Percentiles rank a stretch among this genome's conserved stretches.
Conservation (phyloP, 1,140 invertebrate genomes). For the Venustaconcha ellipsiformis region DNA sequence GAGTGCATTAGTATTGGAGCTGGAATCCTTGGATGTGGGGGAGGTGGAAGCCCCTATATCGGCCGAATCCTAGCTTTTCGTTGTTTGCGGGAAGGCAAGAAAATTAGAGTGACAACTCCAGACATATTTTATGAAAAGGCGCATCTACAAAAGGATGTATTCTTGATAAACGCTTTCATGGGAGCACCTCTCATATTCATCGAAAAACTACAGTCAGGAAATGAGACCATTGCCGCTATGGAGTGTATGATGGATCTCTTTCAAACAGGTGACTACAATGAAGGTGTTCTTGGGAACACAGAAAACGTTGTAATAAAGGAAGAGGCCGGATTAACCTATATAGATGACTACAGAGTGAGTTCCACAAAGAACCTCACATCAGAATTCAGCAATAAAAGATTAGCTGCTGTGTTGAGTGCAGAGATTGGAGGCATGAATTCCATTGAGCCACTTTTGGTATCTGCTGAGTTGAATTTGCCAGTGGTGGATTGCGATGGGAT, state of each 20-base stretch:
- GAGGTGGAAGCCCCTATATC: constrained; percentile 57
- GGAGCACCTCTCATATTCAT: constrained; percentile 52
- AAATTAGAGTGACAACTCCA: constrained; percentile 49
- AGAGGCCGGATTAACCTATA: constrained; percentile 41
- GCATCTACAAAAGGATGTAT: constrained; percentile 39
- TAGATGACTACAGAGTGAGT: constrained; percentile 46
- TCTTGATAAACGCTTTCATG: constrained; percentile 48
- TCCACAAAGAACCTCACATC: neutral
- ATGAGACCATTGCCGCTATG: constrained; percentile 43
- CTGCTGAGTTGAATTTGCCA: constrained; percentile 51
- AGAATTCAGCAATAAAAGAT: constrained; percentile 18
- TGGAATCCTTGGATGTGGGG: constrained; percentile 61
- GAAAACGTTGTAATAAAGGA: constrained; percentile 37
- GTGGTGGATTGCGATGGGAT: constrained; percentile 62
- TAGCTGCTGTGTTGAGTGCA: constrained; percentile 51
- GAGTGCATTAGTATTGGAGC: constrained; percentile 60
- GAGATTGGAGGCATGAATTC: constrained; percentile 64
- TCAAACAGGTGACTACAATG: constrained; percentile 27
- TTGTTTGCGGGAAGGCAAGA: constrained; percentile 46
- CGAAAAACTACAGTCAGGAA: constrained; percentile 49
- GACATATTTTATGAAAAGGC: constrained; percentile 35
- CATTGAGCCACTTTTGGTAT: constrained; percentile 57
- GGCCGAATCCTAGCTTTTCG: constrained; percentile 42
- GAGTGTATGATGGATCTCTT: constrained; percentile 50
- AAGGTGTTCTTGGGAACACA: constrained; percentile 33